Evolutionary conservation across 2,888 invertebrate species (phyloP).

Genomic region (Cantharis flavilabris): DNA sequence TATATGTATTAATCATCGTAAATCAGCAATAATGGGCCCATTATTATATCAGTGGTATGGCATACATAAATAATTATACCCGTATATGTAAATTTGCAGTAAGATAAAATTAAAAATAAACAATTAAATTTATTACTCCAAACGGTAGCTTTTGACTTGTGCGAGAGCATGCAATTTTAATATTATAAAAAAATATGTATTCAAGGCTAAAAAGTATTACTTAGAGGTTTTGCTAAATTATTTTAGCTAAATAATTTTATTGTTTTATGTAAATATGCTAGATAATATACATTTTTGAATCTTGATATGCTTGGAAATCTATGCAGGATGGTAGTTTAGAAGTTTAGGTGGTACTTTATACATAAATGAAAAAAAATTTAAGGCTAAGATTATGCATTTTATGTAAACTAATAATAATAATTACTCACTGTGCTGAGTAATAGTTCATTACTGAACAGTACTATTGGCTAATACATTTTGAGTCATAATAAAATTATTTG

Average conservation of each 20-base stretch:
- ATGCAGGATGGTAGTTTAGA: background rate
- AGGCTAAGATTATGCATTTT: too few relatives aligned
- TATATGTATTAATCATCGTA: slow-evolving; percentile 27
- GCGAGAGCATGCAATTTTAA: background rate
- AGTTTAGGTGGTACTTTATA: too few relatives aligned
- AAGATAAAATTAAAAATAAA: background rate
- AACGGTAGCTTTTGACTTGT: background rate
- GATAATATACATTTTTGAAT: background rate
- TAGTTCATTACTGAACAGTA: too few relatives aligned
- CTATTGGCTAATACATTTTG: too few relatives aligned
- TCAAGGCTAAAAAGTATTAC: background rate
- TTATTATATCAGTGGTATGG: slow-evolving; percentile 13
- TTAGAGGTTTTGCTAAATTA: background rate
- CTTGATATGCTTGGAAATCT: background rate
- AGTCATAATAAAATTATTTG: too few relatives aligned
- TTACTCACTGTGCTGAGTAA: too few relatives aligned
- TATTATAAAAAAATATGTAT: background rate
- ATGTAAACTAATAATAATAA: too few relatives aligned
- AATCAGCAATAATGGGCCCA: slow-evolving; percentile 31
- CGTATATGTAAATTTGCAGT: slow-evolving; percentile 38
- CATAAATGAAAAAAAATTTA: too few relatives aligned
- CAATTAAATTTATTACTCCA: background rate
- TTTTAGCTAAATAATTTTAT: background rate
- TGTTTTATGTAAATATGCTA: background rate
- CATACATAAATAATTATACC: slow-evolving; percentile 36